phyloP scores from a whole-genome alignment of 2,113 vertebrate species.

The Micromys minutus region DNA sequence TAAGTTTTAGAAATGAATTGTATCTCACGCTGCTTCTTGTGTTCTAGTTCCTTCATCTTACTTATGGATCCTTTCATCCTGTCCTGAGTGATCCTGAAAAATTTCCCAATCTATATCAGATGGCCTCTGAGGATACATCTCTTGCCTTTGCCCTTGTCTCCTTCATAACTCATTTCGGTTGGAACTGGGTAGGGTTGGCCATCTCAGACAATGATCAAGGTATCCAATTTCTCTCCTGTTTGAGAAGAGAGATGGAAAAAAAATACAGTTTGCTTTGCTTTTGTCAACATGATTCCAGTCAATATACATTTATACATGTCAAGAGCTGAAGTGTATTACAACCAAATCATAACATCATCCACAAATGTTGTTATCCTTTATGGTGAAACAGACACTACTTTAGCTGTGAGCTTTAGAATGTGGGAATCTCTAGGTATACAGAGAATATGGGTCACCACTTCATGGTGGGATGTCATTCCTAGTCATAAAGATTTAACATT shows the following conservation, averaged over 20 bases:
- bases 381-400: no score
- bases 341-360: neutral
- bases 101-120: neutral
- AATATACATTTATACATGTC: rapidly evolving
- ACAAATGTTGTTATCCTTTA: neutral
- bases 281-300: neutral
- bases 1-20: neutral
- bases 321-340: neutral
- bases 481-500: neutral
- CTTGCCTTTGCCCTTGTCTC: neutral
- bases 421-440: neutral
- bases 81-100: neutral
- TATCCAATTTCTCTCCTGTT: no score
- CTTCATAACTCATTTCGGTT: neutral
- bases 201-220: neutral
- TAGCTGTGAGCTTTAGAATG: no score
- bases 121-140: neutral
- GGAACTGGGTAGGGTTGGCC: neutral
- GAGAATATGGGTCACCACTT: neutral
- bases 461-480: no score
- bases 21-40: neutral
- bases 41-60: neutral
- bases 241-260: neutral
- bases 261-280: neutral
- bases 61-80: neutral